Evolutionary conservation across 1,140 invertebrate genomes (phyloP).

Genomic region (Telenomus remus): DNA sequence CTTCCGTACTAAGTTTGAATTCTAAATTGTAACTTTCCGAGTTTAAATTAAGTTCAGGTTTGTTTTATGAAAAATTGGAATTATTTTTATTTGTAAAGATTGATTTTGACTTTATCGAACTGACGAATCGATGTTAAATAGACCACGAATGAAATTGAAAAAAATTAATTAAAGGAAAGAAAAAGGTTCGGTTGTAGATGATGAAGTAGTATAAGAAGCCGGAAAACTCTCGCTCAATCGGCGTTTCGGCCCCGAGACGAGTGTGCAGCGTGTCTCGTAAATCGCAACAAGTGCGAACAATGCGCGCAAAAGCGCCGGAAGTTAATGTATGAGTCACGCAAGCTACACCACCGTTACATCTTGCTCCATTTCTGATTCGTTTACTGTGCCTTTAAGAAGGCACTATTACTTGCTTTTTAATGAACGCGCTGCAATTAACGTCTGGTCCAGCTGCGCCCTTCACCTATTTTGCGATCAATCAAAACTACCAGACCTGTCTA

Average conservation of each 20-base stretch:
- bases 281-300: constrained; percentile 49
- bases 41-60: too few species aligned
- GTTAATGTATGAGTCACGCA: constrained; percentile 55
- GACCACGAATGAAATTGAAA: too few species aligned
- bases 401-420: not conserved
- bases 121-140: too few species aligned
- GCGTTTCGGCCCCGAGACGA: constrained; percentile 25
- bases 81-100: too few species aligned
- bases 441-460: too few species aligned
- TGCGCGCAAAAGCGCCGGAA: constrained; percentile 45
- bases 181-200: too few species aligned
- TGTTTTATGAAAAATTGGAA: too few species aligned
- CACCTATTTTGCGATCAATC: not conserved
- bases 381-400: constrained; percentile 25
- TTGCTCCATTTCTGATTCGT: constrained; percentile 55
- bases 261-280: constrained; percentile 8
- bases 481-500: not conserved
- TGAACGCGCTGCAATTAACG: not conserved
- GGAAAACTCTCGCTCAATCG: constrained; percentile 17
- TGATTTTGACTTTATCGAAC: too few species aligned
- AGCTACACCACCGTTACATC: constrained; percentile 52
- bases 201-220: too few species aligned
- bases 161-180: too few species aligned
- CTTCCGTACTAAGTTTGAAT: too few species aligned
- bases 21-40: too few species aligned